Conservation (phyloP, 2,888 invertebrate genomes). For the Aporophyla lueneburgensis region DNA sequence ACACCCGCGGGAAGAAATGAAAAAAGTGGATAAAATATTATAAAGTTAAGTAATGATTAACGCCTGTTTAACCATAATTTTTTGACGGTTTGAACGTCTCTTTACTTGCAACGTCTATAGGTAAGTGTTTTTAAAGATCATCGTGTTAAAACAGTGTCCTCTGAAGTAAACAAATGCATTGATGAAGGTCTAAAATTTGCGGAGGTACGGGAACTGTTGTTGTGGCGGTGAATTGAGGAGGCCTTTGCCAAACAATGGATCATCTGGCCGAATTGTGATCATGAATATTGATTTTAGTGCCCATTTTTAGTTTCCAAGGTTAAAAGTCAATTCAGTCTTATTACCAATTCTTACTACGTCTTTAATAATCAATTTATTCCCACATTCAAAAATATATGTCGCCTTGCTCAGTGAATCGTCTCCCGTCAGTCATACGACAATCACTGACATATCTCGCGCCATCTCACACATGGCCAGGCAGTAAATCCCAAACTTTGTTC, state of each 20-base stretch:
- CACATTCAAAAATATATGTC: background rate
- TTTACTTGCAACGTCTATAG: no score
- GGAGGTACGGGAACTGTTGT: background rate
- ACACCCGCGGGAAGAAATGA: no score
- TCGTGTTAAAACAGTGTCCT: background rate
- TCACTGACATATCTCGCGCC: background rate
- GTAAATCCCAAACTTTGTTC: slow-evolving; percentile 40
- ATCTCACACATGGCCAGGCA: slow-evolving; percentile 23
- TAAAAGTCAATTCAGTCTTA: no score
- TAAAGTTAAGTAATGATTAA: no score
- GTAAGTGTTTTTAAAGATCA: background rate
- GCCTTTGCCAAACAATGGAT: no score
- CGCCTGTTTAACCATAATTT: no score
- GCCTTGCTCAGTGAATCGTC: background rate
- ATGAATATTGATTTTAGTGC: background rate
- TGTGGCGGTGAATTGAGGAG: background rate
- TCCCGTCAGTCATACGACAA: background rate
- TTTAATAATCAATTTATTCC: no score
- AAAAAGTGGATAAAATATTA: no score
- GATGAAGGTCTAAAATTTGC: background rate
- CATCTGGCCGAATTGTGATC: background rate
- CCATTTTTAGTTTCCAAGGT: no score
- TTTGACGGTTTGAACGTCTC: no score
- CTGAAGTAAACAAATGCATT: background rate
- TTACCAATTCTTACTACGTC: no score